phyloP scores from a whole-genome alignment of 2,113 vertebrate species.

The Pluvialis apricaria region DNA sequence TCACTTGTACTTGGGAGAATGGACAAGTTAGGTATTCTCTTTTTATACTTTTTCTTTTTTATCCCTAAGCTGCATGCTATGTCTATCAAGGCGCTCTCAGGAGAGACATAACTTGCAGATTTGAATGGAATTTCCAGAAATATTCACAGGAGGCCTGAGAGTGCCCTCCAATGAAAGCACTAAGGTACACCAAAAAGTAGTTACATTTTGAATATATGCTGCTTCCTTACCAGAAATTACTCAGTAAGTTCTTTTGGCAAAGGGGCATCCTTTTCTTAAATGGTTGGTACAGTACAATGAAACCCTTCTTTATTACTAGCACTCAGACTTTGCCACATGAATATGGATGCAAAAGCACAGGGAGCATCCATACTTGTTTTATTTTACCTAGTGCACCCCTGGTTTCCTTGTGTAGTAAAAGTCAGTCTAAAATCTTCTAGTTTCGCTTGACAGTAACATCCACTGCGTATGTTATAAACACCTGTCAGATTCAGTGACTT shows the following conservation, averaged over 20 bases:
- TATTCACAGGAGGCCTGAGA: background rate
- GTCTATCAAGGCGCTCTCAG: background rate
- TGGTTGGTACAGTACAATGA: background rate
- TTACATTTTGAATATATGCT: background rate
- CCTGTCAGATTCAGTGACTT: background rate
- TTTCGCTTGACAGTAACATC: background rate
- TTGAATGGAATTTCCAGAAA: background rate
- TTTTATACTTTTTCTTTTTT: background rate
- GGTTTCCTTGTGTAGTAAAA: background rate
- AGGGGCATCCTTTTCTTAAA: background rate
- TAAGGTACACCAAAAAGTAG: background rate
- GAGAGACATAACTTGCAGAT: background rate
- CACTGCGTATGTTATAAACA: background rate
- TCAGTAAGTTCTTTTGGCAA: background rate
- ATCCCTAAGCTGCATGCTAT: fast-evolving
- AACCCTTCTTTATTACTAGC: background rate
- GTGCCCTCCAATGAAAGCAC: background rate
- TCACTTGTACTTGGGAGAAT: background rate
- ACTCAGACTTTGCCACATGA: background rate
- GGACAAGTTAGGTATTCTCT: background rate
- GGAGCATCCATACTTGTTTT: background rate
- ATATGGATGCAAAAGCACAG: background rate
- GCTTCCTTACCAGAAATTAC: background rate
- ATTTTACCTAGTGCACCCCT: background rate
- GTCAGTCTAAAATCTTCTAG: background rate